Base-by-base conservation (phyloP, 2,113 vertebrate species). In the Sterrhoptilus dennistouni region DNA sequence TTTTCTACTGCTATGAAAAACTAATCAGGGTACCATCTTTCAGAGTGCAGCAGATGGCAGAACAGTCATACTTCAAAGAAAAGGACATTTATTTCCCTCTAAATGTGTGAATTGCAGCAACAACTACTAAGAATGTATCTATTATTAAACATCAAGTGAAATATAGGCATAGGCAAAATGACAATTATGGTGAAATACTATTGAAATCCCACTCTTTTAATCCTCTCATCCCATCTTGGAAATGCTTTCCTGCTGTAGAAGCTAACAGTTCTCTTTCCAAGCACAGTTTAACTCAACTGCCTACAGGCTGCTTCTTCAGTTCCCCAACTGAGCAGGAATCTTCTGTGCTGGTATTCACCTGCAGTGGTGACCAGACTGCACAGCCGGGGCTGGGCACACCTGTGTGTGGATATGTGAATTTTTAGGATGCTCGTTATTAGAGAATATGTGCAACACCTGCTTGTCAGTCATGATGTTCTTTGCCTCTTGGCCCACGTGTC, bases 371-470 rank as follows among this genome's bases (percentile, higher is more conserved):
- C 28, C 12, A 59, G 25, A 50, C 28, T 8, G 12, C 38, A 44
- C 0, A 7, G 18, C 36, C 6, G 1, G 16, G 8, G 11, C 1
- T 68, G 59, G 31, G 17, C 28, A 92, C 0, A 0, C n/a, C 35
- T 59, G 9, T 27, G 21, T 2, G 2, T 2, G 33, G 36, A 5
- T 47, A 35, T 22, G 19, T 0, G 3, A 81, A 40, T 28, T 56
- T 68, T 47, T 29, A 70, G 60, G 49, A 68, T 2, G 6, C 19
- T 8, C 0, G 0, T 68, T 78, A 61, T 21, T 29, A 24, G 24
- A 18, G 22, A 78, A 10, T 11, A 60, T 14, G 38, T 2, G 8
- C 38, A 78, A 63, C 21, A 38, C 2, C 7, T 35, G 12, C 31
- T 71, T 57, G 23, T 36, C 61, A 69, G 29, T 38, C 49, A 53